Evolutionary conservation across 2,113 vertebrate genomes (phyloP).

Genomic region (Pseudonaja textilis): DNA sequence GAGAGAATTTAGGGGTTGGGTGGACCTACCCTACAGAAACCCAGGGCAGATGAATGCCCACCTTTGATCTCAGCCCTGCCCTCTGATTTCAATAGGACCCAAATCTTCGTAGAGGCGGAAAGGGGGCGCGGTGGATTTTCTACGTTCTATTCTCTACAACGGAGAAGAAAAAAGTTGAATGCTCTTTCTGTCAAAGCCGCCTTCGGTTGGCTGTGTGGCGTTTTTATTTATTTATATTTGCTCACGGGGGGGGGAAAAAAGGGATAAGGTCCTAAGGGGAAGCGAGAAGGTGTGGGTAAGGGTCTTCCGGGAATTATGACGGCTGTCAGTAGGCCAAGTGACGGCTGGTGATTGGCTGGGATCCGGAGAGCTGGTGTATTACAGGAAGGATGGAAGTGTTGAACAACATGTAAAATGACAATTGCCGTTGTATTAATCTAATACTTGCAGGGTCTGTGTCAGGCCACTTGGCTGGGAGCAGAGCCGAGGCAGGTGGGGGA

Average conservation of each 20-base stretch:
- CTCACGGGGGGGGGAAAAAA: too few relatives aligned
- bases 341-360: constrained; percentile 2
- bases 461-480: constrained; percentile 1
- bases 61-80: background rate
- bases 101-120: background rate
- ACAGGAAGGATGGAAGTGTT: constrained; percentile 6
- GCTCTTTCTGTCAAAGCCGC: background rate
- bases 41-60: background rate
- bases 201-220: background rate
- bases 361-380: background rate
- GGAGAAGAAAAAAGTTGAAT: background rate
- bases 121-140: background rate
- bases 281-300: background rate
- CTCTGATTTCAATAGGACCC: background rate
- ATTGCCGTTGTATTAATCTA: constrained; percentile 16
- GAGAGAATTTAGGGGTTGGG: too few relatives aligned
- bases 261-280: background rate
- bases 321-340: background rate
- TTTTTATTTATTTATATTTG: background rate
- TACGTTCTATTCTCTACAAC: background rate
- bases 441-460: constrained; percentile 4
- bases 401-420: constrained; percentile 18
- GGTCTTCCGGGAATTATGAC: background rate
- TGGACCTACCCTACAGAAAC: background rate
- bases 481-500: constrained; percentile 8